Evolutionary conservation across 2,797 vertebrate genomes (phyloP).

Genomic region (Mareca penelope): DNA sequence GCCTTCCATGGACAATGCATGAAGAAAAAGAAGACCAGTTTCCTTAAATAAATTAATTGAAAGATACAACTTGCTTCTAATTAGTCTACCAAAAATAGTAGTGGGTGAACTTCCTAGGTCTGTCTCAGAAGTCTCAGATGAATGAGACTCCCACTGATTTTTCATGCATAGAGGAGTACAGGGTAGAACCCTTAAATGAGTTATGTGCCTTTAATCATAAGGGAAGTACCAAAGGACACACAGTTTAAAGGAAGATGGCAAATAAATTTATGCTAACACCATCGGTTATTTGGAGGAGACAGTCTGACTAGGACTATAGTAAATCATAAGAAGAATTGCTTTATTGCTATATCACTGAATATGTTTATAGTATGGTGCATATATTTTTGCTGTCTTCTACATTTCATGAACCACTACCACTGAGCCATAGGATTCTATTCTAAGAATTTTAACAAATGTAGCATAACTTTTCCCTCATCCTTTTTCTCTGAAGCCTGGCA

Average conservation of each 20-base stretch:
- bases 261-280: background rate
- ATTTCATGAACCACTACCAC: background rate
- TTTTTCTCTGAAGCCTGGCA: background rate
- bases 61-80: background rate
- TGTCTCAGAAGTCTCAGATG: background rate
- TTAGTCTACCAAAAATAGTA: background rate
- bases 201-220: background rate
- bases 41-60: background rate
- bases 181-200: background rate
- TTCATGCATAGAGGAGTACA: background rate
- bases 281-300: background rate
- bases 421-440: background rate
- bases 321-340: constrained; percentile 26
- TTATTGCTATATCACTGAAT: background rate
- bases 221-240: background rate
- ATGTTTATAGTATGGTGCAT: background rate
- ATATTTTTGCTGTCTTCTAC: constrained; percentile 15
- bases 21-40: background rate
- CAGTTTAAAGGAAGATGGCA: background rate
- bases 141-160: background rate
- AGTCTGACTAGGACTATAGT: background rate
- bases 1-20: background rate
- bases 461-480: background rate
- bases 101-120: background rate
- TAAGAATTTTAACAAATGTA: background rate